Base-by-base conservation (phyloP, 1,140 invertebrate genomes). In the Drosophila bocki region DNA sequence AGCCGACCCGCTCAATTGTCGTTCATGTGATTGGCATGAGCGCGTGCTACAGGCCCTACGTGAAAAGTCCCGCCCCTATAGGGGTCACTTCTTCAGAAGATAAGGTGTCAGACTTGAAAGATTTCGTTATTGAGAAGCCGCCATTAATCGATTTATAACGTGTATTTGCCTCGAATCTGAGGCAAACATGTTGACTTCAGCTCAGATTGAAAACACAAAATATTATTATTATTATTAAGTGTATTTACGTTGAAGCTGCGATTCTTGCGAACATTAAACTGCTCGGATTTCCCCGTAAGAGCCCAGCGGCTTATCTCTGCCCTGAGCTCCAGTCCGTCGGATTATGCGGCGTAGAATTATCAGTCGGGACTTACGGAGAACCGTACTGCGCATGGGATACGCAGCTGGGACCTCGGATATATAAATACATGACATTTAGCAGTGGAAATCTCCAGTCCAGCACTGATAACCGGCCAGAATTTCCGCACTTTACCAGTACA, bases 21-120 rank as follows among this genome's bases (percentile, higher is more conserved):
- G 60, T 70, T 48, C 82, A 82, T 86, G 78, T 86, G 82, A 86
- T 64, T 63, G 83, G 11, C 83, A 82, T 76, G 83, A 77, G 67
- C 71, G 45, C 70, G 83, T 76, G 83, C 79, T 87, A 12, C 9
- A n/a, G 11, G 39, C 47, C 39, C 22, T 35, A 39, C 61, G 62
- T 68, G 45, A 26, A 68, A 50, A 47, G 17, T 37, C 58, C 64
- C 19, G 19, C 45, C 56, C 13, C 54, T 29, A 3, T 15, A 3
- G 35, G 26, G 67, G 32, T 17, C 17, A 19, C 7, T 54, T 22
- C 33, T 22, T 19, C 17, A 7, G 51, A 15, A 15, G 51, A 54
- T 22, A 19, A 22, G 12, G 17, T 8, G 12, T 1, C 17, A 3
- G 12, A 19, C 50, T 2, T 8, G 0, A 11, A 51, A 51, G 29